Evolutionary conservation across 1,140 invertebrate species (phyloP), one percentile per base, ranked within the genome.

Genomic region (Plectrocnemia conspersa): DNA sequence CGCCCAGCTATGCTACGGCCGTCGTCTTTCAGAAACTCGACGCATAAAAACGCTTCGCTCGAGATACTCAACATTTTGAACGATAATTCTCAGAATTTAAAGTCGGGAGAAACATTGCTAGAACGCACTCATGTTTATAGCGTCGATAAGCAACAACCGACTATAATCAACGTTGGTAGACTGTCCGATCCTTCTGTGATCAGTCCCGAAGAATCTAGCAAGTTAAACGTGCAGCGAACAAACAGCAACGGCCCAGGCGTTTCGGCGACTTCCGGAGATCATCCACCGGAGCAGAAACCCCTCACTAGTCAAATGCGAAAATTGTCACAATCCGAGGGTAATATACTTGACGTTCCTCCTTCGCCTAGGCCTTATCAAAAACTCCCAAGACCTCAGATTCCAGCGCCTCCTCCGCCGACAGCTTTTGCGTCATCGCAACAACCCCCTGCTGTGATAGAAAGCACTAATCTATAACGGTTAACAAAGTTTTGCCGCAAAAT

Each of bases 121-220:
- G 82, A 84, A 67, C 74, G 81, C 58, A 77, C 81, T 27, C 82
- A 84, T 59, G 73, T 84, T 58, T 84, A 84, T 68, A 79, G 76
- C 3, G 81, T 84, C 50, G 82, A 84, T 59, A 84, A 83, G 66
- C 81, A 84, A 47, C 82, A 84, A 68, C 82, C 83, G 48, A 80
- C 81, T 54, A 78, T 84, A 64, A 82, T 84, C 59, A 77, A 82
- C 64, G 77, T 76, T 64, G 76, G 69, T 18, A 42, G 41, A 16
- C 11, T 48, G 3, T 53, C 58, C 2, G 58, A 60, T 3, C 29
- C 38, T 5, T 58, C 54, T 3, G 53, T 56, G 10, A 66, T 68
- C 11, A 57, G 41, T 45, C 35, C 46, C 2, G 38, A 42, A 15
- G 70, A 70, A 9, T 50, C 49, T 3, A 65, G 66, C 22, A 62